Percentiles rank a stretch among this genome's conserved stretches.
These are phyloP conservation scores for Eupithecia exiguata DNA, from an alignment of 2,888 invertebrate species.

Conservation along the genomic window DNA sequence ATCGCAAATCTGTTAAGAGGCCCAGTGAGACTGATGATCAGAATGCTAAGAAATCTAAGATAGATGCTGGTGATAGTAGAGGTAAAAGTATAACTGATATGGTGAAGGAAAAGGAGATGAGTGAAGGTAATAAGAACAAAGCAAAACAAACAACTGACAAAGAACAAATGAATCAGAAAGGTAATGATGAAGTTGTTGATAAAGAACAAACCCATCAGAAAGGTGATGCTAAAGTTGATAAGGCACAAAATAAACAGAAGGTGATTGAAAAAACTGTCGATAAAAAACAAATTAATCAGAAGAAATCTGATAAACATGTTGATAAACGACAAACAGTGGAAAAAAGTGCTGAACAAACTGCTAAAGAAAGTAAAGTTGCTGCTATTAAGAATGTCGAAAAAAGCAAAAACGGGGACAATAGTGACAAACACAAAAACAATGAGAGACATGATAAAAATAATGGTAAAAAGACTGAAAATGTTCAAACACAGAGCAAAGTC, in stretches of 20 bases:
- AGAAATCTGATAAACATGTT: background rate
- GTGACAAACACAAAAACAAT: conserved; percentile 13
- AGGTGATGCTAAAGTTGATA: background rate
- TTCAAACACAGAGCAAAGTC: background rate
- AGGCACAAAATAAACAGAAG: conserved; percentile 14
- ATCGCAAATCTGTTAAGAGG: conserved; percentile 40
- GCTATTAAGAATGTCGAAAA: background rate
- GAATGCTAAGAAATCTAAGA: conserved; percentile 23
- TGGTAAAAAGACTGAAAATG: background rate
- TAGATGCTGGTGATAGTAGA: background rate
- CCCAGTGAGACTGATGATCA: conserved; percentile 5
- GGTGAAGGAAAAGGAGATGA: conserved; percentile 16
- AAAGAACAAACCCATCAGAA: background rate
- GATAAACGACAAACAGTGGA: conserved; percentile 8
- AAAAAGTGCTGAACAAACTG: background rate
- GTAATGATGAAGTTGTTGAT: background rate
- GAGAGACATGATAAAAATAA: background rate
- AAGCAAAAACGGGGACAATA: background rate
- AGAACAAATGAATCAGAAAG: conserved; percentile 3
- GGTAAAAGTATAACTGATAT: conserved; percentile 11
- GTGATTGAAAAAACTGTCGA: conserved; percentile 18
- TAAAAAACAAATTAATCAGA: background rate
- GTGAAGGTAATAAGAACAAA: background rate
- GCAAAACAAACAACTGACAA: conserved; percentile 3
- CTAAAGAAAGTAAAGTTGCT: background rate